Base-by-base conservation (phyloP, 2,797 vertebrate genomes). In the Anabas testudineus region DNA sequence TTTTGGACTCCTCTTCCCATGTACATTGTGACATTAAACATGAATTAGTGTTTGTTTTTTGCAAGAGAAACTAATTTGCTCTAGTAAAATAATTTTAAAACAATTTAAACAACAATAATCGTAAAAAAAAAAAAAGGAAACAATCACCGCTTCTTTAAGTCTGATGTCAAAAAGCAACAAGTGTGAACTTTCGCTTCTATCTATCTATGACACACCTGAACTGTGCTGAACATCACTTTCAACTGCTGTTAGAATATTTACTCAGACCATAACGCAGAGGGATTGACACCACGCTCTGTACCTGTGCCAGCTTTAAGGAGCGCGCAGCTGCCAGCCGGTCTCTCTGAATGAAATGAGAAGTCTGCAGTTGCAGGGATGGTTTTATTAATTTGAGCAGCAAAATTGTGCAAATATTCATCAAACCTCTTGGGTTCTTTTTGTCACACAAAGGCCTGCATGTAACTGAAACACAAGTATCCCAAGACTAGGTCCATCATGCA, bases 401-500 rank as follows among this genome's bases (percentile, higher is more conserved):
- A 66, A 90, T 84, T 85, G 88, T 90, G 87, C 90, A 92, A 92
- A 91, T 90, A 83, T 80, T 90, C 70, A 85, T 64, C 42, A 80
- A 63, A 88, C 65, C 81, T 77, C 70, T 64, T 61, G 52, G 78
- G 60, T 67, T 74, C 61, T 63, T 78, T n/a, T 16, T 83, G 68
- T 87, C 80, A 88, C 84, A 83, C 63, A 42, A 81, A 81, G 69
- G 67, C 62, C 72, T 67, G 77, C 59, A 67, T 76, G 73, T 67
- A 56, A 81, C 72, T 76, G 88, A 73, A 86, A 85, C 84, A 86
- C 81, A 86, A 76, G 71, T 69, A 74, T 71, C 79, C 78, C 76
- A 82, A 80, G 66, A 77, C 72, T 82, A 79, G 79, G 86, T 90
- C 89, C 88, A 91, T 87, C 93, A 95, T 93, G 92, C 93, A 93